Evolutionary conservation across 1,140 invertebrate genomes (phyloP).

Genomic region (Teleogryllus occipitalis): DNA sequence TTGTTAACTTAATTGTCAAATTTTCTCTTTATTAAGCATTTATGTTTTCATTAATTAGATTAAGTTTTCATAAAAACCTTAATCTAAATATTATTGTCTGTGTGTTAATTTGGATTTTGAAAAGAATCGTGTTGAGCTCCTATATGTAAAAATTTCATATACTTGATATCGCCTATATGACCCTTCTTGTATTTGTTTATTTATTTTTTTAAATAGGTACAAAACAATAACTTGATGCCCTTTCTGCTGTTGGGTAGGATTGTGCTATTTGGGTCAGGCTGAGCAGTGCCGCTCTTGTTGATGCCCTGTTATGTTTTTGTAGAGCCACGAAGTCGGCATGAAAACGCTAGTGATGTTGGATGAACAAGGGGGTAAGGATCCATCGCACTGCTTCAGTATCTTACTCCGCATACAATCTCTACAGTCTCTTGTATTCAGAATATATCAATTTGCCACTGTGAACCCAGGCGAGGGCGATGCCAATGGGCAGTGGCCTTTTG

Average conservation of each 20-base stretch:
- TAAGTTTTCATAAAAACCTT: too few species aligned
- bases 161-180: too few species aligned
- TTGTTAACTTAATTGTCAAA: too few species aligned
- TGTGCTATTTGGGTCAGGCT: slow-evolving; percentile 7
- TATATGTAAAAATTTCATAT: too few species aligned
- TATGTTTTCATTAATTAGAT: too few species aligned
- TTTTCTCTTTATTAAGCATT: too few species aligned
- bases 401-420: neutral
- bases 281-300: slow-evolving; percentile 13
- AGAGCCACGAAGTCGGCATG: slow-evolving; percentile 90
- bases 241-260: slow-evolving; percentile 13
- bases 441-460: neutral
- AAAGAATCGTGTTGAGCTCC: too few species aligned
- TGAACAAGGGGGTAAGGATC: slow-evolving; percentile 88
- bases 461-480: neutral
- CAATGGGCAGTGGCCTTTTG: neutral
- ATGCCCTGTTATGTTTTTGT: slow-evolving; percentile 49
- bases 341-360: slow-evolving; percentile 90
- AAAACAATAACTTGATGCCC: neutral
- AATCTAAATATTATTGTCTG: too few species aligned
- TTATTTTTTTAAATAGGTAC: too few species aligned
- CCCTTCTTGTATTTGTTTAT: too few species aligned
- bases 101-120: too few species aligned
- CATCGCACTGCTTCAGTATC: slow-evolving; percentile 26
- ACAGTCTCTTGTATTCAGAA: neutral